A percentile compares a stretch with the other conserved stretches of the same genome.
Evolutionary conservation across 2,113 vertebrate species (phyloP).

Genomic region (Nestor notabilis): DNA sequence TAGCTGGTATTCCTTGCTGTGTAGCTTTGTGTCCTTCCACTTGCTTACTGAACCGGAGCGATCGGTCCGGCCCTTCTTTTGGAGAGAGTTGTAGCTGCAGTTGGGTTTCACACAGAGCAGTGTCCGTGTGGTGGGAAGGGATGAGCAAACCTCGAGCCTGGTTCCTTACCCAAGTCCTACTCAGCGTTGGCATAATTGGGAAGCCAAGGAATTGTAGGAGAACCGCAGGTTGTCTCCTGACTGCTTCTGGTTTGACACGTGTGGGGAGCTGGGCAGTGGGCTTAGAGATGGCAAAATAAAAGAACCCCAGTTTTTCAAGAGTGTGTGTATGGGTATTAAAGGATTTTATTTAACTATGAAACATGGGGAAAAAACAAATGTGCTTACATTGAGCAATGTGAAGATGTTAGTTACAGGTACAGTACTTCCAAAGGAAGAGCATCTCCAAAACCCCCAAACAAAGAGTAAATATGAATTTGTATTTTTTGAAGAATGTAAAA

Average conservation of each 20-base stretch:
- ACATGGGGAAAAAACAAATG: slow-evolving; percentile 72
- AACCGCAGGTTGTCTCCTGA: background rate
- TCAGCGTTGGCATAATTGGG: background rate
- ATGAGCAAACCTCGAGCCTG: background rate
- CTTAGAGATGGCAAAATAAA: slow-evolving; percentile 53
- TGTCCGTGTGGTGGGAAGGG: background rate
- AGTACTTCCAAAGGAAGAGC: slow-evolving; percentile 93
- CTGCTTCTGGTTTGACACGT: background rate
- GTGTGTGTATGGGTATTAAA: slow-evolving; percentile 69
- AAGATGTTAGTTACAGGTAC: slow-evolving; percentile 84
- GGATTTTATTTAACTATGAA: slow-evolving; percentile 78
- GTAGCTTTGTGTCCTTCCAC: slow-evolving; percentile 54
- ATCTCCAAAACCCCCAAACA: slow-evolving; percentile 84
- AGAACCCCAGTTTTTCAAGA: slow-evolving; percentile 64
- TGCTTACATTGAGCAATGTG: slow-evolving; percentile 82
- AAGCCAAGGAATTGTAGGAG: background rate
- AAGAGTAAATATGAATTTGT: slow-evolving; percentile 90
- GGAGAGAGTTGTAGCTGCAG: background rate
- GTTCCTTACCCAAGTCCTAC: too few species aligned
- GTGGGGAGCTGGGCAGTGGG: slow-evolving; percentile 14
- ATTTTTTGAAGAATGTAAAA: slow-evolving; percentile 96
- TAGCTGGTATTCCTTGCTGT: slow-evolving; percentile 53
- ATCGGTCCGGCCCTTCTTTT: background rate
- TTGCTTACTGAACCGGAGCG: background rate
- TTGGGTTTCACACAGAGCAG: background rate